phyloP scores from a whole-genome alignment of 2,888 invertebrate species.

The Drosophila limbata region DNA sequence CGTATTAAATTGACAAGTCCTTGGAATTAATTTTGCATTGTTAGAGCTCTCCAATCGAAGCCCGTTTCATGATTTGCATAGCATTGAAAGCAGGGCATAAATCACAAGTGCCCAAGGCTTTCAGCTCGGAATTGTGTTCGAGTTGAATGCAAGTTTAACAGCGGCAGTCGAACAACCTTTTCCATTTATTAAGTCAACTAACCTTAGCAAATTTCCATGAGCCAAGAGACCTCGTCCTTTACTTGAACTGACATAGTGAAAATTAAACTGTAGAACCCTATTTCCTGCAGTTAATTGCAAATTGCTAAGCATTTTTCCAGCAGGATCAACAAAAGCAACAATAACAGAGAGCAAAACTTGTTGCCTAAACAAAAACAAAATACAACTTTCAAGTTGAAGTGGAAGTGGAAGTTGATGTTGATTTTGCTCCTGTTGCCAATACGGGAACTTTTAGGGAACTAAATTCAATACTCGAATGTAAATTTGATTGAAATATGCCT shows the following conservation, averaged over 20 bases:
- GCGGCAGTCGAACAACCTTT: not conserved
- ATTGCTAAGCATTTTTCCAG: conserved; percentile 62
- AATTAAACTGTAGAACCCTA: conserved; percentile 63
- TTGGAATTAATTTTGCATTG: conserved; percentile 70
- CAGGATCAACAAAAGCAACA: conserved; percentile 24
- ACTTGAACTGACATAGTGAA: conserved; percentile 13
- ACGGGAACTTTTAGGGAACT: conserved; percentile 34
- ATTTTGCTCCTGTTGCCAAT: conserved; percentile 37
- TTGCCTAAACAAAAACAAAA: conserved; percentile 35
- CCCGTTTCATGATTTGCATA: conserved; percentile 42
- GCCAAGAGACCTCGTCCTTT: not conserved
- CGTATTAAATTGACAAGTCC: conserved; percentile 66
- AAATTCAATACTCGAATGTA: conserved; percentile 63
- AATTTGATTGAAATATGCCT: conserved; percentile 82
- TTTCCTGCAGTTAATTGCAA: conserved; percentile 79
- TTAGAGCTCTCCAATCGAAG: conserved; percentile 31
- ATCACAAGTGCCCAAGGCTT: conserved; percentile 29
- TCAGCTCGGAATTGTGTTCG: conserved; percentile 3
- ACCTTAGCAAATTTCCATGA: conserved; percentile 13
- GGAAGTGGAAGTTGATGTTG: conserved; percentile 22
- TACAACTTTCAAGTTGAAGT: conserved; percentile 40
- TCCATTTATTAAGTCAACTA: conserved; percentile 28
- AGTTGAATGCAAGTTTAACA: conserved; percentile 9
- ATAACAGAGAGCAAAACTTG: conserved; percentile 17
- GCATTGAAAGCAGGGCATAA: conserved; percentile 30